Evolutionary conservation across 2,113 vertebrate species (phyloP), one percentile per base, ranked within the genome.

Genomic region (Indri indri): DNA sequence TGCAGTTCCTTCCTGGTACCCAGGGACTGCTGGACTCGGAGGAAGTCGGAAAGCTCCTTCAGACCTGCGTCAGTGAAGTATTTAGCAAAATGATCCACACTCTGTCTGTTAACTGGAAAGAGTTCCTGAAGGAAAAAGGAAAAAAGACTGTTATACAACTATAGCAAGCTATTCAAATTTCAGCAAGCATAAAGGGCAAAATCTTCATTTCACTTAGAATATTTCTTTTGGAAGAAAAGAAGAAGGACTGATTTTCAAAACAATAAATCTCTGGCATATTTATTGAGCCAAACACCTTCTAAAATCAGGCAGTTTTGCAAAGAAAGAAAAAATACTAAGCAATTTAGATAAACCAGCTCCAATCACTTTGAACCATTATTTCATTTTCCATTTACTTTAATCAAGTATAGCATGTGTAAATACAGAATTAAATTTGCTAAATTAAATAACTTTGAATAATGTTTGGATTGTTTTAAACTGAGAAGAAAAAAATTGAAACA

Each of bases 1-100:
- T 99, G 99, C 93, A 99, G 99, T 88, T 99, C 99, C 98, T 99
- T 99, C 95, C 99, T 99, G 93, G 99, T 99, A 95, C 99, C 99
- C 97, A 99, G 98, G 45, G 99, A 99, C 97, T 99, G 99, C 97
- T 99, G 99, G 68, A 99, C 98, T 81, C 99, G 98, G 81, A 99
- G 98, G 95, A 99, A 99, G 96, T 99, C 99, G 0, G 99, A 99
- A 42, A 99, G 99, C 93, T 99, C 99, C 97, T 99, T 99, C n/a
- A 99, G 98, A 27, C 99, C 99, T 2, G 99, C 99, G 20, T 99
- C 99, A 32, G 98, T 99, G 96, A 99, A 99, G 98, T 99, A 99
- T 82, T 99, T 99, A 42, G 99, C 99, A 97, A 99, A 99, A 98
- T 99, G 99, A 97, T 99, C 99, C 97, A 99, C 99, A 54, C 99